phyloP scores from a whole-genome alignment of 2,888 invertebrate genomes.

The Drosophila mimetica region DNA sequence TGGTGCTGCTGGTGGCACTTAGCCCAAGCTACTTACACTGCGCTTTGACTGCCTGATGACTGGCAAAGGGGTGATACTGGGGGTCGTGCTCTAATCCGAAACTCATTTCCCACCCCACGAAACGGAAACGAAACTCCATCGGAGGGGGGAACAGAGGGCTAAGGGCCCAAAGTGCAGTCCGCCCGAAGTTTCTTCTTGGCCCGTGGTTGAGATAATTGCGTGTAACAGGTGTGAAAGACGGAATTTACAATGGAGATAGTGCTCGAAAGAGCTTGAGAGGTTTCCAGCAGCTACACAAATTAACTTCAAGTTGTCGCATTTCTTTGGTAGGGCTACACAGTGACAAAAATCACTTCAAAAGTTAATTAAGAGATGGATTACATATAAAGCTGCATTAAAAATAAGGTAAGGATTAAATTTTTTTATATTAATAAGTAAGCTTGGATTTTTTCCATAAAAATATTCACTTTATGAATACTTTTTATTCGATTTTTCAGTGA shows the following conservation, averaged over 20 bases:
- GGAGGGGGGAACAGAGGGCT: slow-evolving; percentile 15
- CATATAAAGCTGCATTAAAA: not conserved
- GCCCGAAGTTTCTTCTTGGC: slow-evolving; percentile 64
- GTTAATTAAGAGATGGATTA: not conserved
- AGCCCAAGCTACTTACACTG: slow-evolving; percentile 69
- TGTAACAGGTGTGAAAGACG: slow-evolving; percentile 80
- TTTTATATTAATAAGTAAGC: too few relatives aligned
- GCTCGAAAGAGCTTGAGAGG: slow-evolving; percentile 37
- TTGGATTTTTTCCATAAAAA: too few relatives aligned
- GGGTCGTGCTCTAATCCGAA: slow-evolving; percentile 80
- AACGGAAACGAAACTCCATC: slow-evolving; percentile 72
- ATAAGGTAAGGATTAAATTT: not conserved
- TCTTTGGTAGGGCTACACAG: slow-evolving; percentile 9
- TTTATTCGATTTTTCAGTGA: slow-evolving; percentile 6
- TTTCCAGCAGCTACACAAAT: slow-evolving; percentile 56
- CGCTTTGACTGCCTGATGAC: slow-evolving; percentile 50
- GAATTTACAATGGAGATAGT: slow-evolving; percentile 71
- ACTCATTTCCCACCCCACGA: slow-evolving; percentile 72
- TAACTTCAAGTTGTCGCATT: slow-evolving; percentile 54
- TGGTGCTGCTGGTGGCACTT: slow-evolving; percentile 60
- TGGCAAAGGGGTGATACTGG: slow-evolving; percentile 13
- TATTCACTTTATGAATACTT: too few relatives aligned
- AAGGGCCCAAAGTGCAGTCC: slow-evolving; percentile 59
- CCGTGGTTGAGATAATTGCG: slow-evolving; percentile 72
- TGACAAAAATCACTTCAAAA: not conserved